phyloP scores from a whole-genome alignment of 2,113 vertebrate genomes.

The Grus americana region DNA sequence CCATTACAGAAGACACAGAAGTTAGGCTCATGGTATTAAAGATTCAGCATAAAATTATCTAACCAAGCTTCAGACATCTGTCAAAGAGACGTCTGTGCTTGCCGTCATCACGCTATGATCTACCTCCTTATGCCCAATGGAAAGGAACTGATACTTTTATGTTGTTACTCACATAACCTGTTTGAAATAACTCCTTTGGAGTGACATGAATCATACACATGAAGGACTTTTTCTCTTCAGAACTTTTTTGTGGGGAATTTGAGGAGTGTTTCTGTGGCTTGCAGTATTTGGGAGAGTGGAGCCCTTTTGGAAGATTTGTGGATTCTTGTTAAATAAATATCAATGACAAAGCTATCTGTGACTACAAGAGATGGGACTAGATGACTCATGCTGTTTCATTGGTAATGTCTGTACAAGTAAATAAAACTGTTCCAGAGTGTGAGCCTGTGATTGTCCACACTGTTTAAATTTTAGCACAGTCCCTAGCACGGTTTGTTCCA shows the following conservation, averaged over 20 bases:
- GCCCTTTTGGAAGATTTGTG: background rate
- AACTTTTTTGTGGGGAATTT: background rate
- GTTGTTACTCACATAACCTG: background rate
- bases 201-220: background rate
- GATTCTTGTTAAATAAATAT: background rate
- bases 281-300: background rate
- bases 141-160: background rate
- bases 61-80: background rate
- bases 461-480: background rate
- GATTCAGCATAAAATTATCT: background rate
- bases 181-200: background rate
- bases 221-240: background rate
- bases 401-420: background rate
- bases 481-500: background rate
- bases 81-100: background rate
- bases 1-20: background rate
- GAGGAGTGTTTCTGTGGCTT: background rate
- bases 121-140: background rate
- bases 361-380: background rate
- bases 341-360: background rate
- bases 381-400: background rate
- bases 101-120: background rate
- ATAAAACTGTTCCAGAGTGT: background rate
- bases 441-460: background rate
- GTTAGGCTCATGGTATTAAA: background rate